Base-by-base conservation (phyloP, 2,113 vertebrate species). In the Albula goreensis region DNA sequence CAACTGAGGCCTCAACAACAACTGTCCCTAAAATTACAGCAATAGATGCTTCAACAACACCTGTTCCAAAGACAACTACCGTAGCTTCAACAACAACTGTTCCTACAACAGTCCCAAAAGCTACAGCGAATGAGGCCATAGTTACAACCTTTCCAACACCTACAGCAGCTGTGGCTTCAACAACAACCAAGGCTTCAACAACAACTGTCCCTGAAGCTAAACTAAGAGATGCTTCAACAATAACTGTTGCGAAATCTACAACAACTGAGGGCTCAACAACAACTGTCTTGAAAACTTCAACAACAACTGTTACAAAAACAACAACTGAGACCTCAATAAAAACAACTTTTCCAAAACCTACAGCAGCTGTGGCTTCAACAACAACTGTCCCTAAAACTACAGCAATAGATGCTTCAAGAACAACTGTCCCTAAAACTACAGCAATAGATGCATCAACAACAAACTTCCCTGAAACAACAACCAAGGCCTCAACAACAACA, bases 401-500 rank as follows among this genome's bases (percentile, higher is more conserved):
- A 5, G 57, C 52, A 83, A 57, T 0, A 11, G 51, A 51, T 19
- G 5, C n/a, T 25, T 50, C 78, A 80, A 80, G 41, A 19, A n/a
- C 66, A 12, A 50, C 41, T 25, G 31, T 22, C 2, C 25, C 49
- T 50, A 1, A 3, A 79, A 80, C 10, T 17, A 85, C 25, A 17
- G 5, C 1, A 15, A 6, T 25, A 85, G 19, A 19, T 13, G 22
- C 66, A 9, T 50, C 63, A 6, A 50, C 8, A n/a, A 83, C 17
- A 41, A 41, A 41, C 1, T 66, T 22, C 22, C 60, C 48, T 80
- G 12, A 12, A 19, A 48, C 74, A 4, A 50, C n/a, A 50, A 82
- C 81, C 52, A 17, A 48, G 19, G n/a, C n/a, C 9, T 51, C 80
- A 50, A 19, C 50, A 82, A n/a, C 82, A 83, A 13, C 82, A 83